Base-by-base conservation (phyloP, 2,797 vertebrate species). In the Meda fulgida region DNA sequence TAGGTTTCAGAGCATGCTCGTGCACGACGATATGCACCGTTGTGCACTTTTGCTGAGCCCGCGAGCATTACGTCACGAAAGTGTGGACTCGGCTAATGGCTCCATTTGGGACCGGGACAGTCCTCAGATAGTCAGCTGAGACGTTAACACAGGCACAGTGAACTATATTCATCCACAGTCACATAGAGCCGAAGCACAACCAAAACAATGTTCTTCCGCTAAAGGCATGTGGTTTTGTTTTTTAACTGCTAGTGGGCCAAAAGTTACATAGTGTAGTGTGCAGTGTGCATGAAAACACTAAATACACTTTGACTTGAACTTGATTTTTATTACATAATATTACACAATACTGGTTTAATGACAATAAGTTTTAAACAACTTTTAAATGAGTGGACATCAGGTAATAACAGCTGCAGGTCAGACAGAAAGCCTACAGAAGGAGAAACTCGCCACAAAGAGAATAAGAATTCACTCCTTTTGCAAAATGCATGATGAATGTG, bases 281-380 rank as follows among this genome's bases (percentile, higher is more conserved):
- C 3, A n/a, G n/a, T 23, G 31, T 55, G 31, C 72, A 67, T 13
- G 29, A 26, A 67, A 26, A 78, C 16, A 67, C 21, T 3, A 53
- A 53, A 81, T 7, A 81, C 36, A 1, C 34, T n/a, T 21, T 11
- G 29, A 34, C 70, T 69, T 84, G 72, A 72, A 76, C 63, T 81
- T 77, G 70, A 46, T 48, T 70, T 91, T 94, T 93, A 94, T 94
- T 94, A 93, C 90, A 92, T 85, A 90, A 88, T 88, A 91, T 91
- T 92, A 87, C 92, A 92, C 88, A 92, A 87, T 87, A 90, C 84
- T 78, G 89, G 90, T 92, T 87, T 89, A 14, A 92, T 86, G 86
- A 84, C 88, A 86, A 70, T 87, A 66, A 2, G 43, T 90, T 90
- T 91, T 90, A 89, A 88, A 87, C 83, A 90, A 84, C 82, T 60